Conservation (phyloP, 2,888 invertebrate species). For the Taenaris catops region DNA sequence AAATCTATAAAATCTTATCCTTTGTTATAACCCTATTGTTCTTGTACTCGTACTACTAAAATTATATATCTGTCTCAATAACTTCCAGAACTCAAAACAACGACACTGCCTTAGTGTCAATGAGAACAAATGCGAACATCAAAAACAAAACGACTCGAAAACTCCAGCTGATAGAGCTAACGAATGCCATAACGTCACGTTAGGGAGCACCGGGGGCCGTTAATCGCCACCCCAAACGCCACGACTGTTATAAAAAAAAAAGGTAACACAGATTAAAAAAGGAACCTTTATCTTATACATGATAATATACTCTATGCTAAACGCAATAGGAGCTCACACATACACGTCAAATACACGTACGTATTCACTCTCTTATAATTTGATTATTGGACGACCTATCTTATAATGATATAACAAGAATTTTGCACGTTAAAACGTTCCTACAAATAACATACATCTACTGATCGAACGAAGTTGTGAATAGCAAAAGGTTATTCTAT, state of each 20-base stretch:
- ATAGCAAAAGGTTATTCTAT: too few species aligned
- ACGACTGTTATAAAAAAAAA: conserved; percentile 6
- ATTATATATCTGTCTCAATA: too few species aligned
- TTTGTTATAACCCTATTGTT: too few species aligned
- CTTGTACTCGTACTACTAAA: too few species aligned
- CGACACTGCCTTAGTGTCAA: too few species aligned
- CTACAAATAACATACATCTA: too few species aligned
- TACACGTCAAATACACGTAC: conserved; percentile 1
- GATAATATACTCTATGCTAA: conserved; percentile 8
- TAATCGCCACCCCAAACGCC: conserved; percentile 3
- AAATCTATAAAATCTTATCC: too few species aligned
- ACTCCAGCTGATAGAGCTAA: conserved; percentile 16
- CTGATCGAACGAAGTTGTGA: too few species aligned
- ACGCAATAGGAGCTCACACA: conserved; percentile 4
- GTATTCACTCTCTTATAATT: conserved; percentile 10
- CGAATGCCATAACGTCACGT: conserved; percentile 17
- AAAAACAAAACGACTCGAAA: conserved; percentile 8
- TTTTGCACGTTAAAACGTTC: too few species aligned
- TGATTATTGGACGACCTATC: conserved; percentile 8
- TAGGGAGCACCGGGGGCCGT: conserved; percentile 8
- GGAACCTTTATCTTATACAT: conserved; percentile 1
- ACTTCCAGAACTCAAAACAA: too few species aligned
- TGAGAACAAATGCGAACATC: conserved; percentile 6
- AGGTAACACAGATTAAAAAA: conserved; percentile 4
- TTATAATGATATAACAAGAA: too few species aligned